phyloP scores from a whole-genome alignment of 2,888 invertebrate species.

The Aspidapion aeneum region DNA sequence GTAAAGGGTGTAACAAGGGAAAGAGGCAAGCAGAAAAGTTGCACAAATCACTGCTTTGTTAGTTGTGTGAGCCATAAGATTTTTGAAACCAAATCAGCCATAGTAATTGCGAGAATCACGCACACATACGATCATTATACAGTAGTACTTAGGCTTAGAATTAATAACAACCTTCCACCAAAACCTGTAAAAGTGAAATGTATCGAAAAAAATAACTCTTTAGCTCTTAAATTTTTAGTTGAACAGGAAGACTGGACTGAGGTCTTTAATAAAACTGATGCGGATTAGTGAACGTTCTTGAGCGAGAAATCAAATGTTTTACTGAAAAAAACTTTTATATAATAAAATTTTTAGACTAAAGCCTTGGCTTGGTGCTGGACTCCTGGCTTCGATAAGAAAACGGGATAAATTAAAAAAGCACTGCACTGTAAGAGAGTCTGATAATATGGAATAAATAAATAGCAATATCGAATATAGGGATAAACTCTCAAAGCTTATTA shows the following conservation, averaged over 20 bases:
- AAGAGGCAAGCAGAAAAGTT: neutral
- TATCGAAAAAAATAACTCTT: neutral
- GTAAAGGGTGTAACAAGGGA: neutral
- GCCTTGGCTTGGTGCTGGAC: neutral
- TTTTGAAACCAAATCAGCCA: neutral
- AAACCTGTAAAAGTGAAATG: neutral
- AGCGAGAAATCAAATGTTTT: neutral
- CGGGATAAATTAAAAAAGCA: neutral
- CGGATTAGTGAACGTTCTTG: neutral
- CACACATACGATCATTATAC: neutral
- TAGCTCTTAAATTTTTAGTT: neutral
- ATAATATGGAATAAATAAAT: neutral
- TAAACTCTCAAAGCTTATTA: neutral
- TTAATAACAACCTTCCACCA: neutral
- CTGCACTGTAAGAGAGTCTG: neutral
- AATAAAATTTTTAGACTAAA: neutral
- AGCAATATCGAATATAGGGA: neutral
- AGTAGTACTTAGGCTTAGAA: neutral
- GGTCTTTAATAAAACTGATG: neutral
- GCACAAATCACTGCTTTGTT: neutral
- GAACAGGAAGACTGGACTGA: neutral
- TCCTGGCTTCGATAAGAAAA: neutral
- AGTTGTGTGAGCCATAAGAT: neutral
- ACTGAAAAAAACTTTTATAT: neutral
- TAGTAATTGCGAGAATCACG: neutral